Conservation (phyloP, 2,797 vertebrate species). For the Pangasius djambal region DNA sequence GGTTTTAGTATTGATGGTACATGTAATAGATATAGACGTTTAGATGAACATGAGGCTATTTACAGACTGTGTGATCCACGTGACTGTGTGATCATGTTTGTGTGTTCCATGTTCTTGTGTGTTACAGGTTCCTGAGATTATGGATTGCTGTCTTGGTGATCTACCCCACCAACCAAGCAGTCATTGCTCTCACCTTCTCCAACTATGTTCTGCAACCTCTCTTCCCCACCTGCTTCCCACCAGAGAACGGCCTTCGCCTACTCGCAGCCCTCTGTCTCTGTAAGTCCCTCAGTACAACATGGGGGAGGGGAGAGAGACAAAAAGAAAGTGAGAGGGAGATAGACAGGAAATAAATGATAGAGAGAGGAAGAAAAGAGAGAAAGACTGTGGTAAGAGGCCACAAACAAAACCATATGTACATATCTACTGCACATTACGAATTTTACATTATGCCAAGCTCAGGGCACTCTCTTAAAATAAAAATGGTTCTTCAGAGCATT, state of each 20-base stretch:
- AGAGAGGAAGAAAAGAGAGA: not conserved
- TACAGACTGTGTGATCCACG: not conserved
- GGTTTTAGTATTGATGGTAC: not conserved
- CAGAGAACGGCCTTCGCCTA: constrained; percentile 84
- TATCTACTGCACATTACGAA: not conserved
- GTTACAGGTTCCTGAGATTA: constrained; percentile 84
- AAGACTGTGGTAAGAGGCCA: not conserved
- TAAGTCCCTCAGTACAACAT: constrained; percentile 70
- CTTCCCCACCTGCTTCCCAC: constrained; percentile 88
- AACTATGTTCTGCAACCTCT: constrained; percentile 92
- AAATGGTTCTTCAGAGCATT: not conserved
- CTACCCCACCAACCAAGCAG: constrained; percentile 93
- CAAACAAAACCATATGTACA: not conserved
- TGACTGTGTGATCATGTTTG: not conserved
- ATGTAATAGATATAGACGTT: not conserved
- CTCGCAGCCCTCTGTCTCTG: constrained; percentile 87
- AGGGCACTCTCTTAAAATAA: not conserved
- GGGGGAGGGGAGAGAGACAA: not conserved
- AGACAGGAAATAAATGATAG: not conserved
- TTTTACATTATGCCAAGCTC: not conserved
- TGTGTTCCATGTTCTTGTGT: constrained; percentile 7
- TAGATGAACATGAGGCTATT: not conserved
- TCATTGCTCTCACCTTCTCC: constrained; percentile 92
- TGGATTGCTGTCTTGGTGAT: constrained; percentile 94
- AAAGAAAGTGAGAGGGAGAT: not conserved